phyloP scores from a whole-genome alignment of 1,140 invertebrate genomes.

The Vollenhovia emeryi region DNA sequence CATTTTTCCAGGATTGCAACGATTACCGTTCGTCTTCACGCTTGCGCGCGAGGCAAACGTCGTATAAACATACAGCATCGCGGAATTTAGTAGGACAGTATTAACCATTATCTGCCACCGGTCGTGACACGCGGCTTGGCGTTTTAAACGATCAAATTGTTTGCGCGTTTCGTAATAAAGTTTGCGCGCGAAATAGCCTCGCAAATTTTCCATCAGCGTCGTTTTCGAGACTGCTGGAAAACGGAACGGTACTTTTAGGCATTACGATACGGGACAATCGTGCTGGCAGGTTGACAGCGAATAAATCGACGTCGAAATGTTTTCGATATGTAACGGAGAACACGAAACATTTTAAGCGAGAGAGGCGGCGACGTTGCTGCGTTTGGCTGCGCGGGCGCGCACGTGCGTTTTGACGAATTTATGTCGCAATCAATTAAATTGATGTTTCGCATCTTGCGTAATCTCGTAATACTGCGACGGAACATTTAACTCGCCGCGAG shows the following conservation, averaged over 20 bases:
- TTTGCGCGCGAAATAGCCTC: constrained; percentile 23
- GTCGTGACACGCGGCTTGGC: not conserved
- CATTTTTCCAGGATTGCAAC: not conserved
- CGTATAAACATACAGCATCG: not conserved
- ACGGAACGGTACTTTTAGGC: constrained; percentile 48
- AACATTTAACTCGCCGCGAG: constrained; percentile 16
- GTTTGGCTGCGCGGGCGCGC: constrained; percentile 4
- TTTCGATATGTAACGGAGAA: constrained; percentile 59
- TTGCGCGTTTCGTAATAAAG: constrained; percentile 38
- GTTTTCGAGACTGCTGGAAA: constrained; percentile 12
- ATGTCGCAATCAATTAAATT: constrained; percentile 51
- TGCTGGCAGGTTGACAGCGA: constrained; percentile 57
- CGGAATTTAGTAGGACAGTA: not conserved
- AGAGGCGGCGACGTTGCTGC: not conserved
- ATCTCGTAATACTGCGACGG: constrained; percentile 15
- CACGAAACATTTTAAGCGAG: constrained; percentile 50
- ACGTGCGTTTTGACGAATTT: constrained; percentile 50
- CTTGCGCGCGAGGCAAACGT: not conserved
- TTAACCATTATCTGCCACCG: constrained; percentile 31
- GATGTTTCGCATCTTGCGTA: constrained; percentile 44
- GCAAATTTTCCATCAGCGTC: constrained; percentile 32
- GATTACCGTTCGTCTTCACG: not conserved
- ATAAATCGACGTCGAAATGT: constrained; percentile 58
- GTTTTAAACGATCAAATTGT: constrained; percentile 40
- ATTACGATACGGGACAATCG: constrained; percentile 52